A percentile compares a stretch with the other conserved stretches of the same genome.
Evolutionary conservation across 2,797 vertebrate species (phyloP).

Genomic region (Champsocephalus gunnari): DNA sequence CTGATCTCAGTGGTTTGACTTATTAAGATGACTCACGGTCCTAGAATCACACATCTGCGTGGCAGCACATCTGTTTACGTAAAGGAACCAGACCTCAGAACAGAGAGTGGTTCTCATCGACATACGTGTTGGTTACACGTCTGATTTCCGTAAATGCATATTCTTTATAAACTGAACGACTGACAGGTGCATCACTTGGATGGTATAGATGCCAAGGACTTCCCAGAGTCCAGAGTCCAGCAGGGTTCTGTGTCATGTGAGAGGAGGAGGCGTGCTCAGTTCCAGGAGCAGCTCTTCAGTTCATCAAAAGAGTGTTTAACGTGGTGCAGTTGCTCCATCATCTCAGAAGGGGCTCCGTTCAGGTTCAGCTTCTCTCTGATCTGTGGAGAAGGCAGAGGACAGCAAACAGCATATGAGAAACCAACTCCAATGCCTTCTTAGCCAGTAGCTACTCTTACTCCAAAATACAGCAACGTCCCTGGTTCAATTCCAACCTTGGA

Average conservation of each 20-base stretch:
- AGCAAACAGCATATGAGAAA: not conserved
- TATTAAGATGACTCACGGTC: not conserved
- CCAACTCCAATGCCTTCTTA: no score
- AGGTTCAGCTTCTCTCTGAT: constrained; percentile 76
- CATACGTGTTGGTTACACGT: no score
- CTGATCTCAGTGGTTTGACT: not conserved
- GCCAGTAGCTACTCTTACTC: no score
- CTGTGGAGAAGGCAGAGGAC: constrained; percentile 51
- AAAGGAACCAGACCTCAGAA: no score
- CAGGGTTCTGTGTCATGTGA: not conserved
- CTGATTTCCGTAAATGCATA: no score
- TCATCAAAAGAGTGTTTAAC: constrained; percentile 75
- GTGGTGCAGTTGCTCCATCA: constrained; percentile 74
- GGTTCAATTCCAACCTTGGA: no score
- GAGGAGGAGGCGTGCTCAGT: constrained; percentile 40
- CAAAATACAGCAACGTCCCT: no score
- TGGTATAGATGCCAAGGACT: not conserved
- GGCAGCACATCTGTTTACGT: no score
- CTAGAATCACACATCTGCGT: no score
- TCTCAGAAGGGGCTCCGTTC: constrained; percentile 57
- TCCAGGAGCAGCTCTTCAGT: constrained; percentile 78
- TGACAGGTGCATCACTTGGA: not conserved
- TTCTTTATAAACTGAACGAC: not conserved
- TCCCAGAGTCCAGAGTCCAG: not conserved
- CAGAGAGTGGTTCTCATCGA: no score